phyloP scores from a whole-genome alignment of 2,888 invertebrate genomes.

The Tetragnatha montana region DNA sequence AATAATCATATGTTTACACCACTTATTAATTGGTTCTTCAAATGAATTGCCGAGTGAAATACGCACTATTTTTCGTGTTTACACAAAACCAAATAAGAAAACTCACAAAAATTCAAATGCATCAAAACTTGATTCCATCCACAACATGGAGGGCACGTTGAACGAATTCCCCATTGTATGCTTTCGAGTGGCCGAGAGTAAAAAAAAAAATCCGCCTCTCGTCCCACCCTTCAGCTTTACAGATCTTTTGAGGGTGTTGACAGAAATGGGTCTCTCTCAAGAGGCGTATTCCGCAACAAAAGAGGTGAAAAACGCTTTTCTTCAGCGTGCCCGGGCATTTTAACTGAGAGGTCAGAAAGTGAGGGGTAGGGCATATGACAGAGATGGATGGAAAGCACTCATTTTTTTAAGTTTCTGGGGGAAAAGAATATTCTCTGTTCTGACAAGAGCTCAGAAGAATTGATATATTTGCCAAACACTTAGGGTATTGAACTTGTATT shows the following conservation, averaged over 20 bases:
- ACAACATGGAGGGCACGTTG: neutral
- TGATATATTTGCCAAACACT: neutral
- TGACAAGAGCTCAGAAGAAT: neutral
- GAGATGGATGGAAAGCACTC: neutral
- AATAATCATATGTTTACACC: too few species aligned
- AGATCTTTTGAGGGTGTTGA: neutral
- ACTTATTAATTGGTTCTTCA: too few species aligned
- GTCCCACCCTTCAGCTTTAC: neutral
- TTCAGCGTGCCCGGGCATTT: neutral
- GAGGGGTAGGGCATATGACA: neutral
- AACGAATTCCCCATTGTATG: neutral
- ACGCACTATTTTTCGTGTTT: too few species aligned
- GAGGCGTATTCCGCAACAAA: neutral
- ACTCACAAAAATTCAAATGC: too few species aligned
- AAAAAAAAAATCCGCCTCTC: neutral
- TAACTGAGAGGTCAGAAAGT: neutral
- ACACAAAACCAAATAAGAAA: too few species aligned
- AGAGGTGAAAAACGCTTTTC: neutral
- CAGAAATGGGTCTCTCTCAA: neutral
- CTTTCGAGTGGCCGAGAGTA: neutral
- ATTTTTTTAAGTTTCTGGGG: neutral
- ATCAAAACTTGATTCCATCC: too few species aligned
- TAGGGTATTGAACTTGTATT: neutral
- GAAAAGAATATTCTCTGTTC: neutral
- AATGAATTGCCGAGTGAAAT: too few species aligned